Evolutionary conservation across 1,140 invertebrate species (phyloP).

Genomic region (Drosophila sucinea): DNA sequence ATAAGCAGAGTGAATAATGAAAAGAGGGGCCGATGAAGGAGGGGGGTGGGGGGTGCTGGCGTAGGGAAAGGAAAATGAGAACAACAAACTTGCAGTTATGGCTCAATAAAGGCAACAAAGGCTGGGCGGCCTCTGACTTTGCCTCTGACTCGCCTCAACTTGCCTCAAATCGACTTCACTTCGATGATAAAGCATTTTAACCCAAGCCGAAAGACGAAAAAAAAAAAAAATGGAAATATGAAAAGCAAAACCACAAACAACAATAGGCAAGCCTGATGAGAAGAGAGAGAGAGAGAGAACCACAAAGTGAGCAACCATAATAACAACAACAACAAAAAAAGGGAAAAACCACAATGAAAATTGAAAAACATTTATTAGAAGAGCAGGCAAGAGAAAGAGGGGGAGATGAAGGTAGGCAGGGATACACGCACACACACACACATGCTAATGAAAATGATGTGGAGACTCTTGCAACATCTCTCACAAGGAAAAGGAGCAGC

Average conservation of each 20-base stretch:
- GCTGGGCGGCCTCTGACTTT: slow-evolving; percentile 25
- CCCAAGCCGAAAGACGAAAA: background rate
- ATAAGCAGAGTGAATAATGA: slow-evolving; percentile 50
- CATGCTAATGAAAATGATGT: slow-evolving; percentile 65
- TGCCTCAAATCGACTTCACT: slow-evolving; percentile 22
- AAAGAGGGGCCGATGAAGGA: slow-evolving; percentile 5
- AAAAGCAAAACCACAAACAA: slow-evolving; percentile 57
- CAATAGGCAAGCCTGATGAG: slow-evolving; percentile 55
- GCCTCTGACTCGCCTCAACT: slow-evolving; percentile 2
- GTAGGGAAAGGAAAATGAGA: slow-evolving; percentile 39
- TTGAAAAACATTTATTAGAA: slow-evolving; percentile 80
- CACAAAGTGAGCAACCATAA: slow-evolving; percentile 20
- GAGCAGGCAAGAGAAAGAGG: slow-evolving; percentile 1
- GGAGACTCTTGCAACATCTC: slow-evolving; percentile 16
- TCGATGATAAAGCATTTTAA: slow-evolving; percentile 70
- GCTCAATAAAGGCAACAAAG: slow-evolving; percentile 76
- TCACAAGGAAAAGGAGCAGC: slow-evolving; percentile 6
- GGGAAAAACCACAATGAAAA: slow-evolving; percentile 69
- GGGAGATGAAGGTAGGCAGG: slow-evolving; percentile 1
- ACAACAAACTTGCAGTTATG: slow-evolving; percentile 75
- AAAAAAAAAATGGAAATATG: slow-evolving; percentile 32
- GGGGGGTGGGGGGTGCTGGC: slow-evolving; percentile 26
- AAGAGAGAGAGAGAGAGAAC: background rate
- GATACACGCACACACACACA: slow-evolving; percentile 15
- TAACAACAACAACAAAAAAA: slow-evolving; percentile 19